These are phyloP conservation scores for Deroptyus accipitrinus DNA, from an alignment of 2,113 vertebrate genomes.

Conservation along the genomic window DNA sequence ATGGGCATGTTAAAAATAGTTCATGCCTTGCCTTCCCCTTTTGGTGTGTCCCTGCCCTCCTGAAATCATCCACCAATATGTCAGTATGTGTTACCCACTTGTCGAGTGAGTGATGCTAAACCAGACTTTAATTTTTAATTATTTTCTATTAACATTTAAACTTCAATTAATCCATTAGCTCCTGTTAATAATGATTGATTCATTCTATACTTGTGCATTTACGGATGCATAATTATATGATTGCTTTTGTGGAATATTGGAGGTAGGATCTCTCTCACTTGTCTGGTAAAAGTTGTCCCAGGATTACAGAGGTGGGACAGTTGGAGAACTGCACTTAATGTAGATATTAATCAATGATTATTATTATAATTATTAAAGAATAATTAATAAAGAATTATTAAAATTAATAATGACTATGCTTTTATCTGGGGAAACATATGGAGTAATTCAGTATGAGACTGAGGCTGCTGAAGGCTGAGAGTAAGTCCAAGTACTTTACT, in stretches of 20 bases:
- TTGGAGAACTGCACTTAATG: neutral
- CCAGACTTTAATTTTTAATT: neutral
- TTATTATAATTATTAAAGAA: too few relatives aligned
- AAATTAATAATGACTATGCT: neutral
- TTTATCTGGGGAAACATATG: neutral
- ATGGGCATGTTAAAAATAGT: neutral
- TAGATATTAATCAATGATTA: neutral
- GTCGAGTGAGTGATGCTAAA: neutral
- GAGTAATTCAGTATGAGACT: neutral
- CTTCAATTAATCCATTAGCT: neutral
- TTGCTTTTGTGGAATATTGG: neutral
- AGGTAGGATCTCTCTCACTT: neutral
- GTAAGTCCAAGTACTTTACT: neutral
- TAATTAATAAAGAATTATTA: too few relatives aligned
- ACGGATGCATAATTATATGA: neutral
- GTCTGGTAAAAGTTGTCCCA: neutral
- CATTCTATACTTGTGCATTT: neutral
- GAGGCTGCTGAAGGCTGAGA: neutral
- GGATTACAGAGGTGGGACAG: neutral
- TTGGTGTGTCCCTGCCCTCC: neutral
- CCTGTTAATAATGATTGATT: neutral
- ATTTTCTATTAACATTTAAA: neutral
- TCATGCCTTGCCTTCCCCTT: accelerated
- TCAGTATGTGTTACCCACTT: neutral
- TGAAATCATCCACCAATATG: neutral